Evolutionary conservation across 92 coral and sea anemone species (phyloP).

Genomic region (Actinostola sp.): DNA sequence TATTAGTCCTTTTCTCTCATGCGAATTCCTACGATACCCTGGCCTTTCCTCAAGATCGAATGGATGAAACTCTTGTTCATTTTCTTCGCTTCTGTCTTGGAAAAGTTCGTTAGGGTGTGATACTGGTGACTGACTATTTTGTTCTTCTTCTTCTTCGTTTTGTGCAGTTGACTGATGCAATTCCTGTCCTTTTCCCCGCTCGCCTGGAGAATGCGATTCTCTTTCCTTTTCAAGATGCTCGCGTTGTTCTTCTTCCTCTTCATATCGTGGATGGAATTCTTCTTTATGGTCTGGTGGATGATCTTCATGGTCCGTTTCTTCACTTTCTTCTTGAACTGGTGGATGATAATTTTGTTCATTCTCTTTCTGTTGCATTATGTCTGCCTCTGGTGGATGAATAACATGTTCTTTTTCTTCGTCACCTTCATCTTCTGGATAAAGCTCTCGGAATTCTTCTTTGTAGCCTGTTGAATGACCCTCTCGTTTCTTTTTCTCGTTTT

Average conservation of each 20-base stretch:
- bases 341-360: background rate
- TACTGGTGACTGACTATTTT: background rate
- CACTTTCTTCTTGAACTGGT: background rate
- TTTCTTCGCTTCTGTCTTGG: background rate
- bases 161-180: background rate
- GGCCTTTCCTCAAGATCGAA: background rate
- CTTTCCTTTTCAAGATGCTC: too few relatives aligned
- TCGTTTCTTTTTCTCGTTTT: slow-evolving; percentile 1
- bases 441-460: background rate
- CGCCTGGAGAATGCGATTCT: too few relatives aligned
- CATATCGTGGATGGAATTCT: too few relatives aligned
- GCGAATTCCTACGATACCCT: background rate
- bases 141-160: background rate
- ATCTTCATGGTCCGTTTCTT: background rate
- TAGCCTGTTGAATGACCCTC: background rate
- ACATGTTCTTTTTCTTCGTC: background rate
- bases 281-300: slow-evolving; percentile 7
- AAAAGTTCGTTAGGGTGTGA: background rate
- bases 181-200: too few relatives aligned
- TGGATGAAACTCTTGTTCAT: too few relatives aligned
- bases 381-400: background rate
- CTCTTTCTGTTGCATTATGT: background rate
- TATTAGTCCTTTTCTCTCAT: background rate
- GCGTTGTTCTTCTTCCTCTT: background rate
- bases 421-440: slow-evolving; percentile 6